A percentile compares a stretch with the other conserved stretches of the same genome.
These are phyloP conservation scores for Drosophila fungiperda DNA, from an alignment of 2,888 invertebrate genomes.

Conservation along the genomic window DNA sequence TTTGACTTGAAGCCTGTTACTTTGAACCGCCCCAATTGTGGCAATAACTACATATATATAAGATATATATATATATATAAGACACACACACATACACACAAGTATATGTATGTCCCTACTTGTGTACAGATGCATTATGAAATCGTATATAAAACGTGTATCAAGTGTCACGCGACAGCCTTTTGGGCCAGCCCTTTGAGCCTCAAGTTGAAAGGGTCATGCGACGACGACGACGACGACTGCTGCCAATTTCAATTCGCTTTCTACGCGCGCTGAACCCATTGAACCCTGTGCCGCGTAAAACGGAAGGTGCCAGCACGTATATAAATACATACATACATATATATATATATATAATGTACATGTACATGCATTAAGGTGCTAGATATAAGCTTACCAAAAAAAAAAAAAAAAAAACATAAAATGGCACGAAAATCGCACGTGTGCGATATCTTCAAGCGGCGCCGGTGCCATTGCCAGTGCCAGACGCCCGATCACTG, in stretches of 20 bases:
- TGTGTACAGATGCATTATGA: constrained; percentile 42
- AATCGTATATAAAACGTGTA: constrained; percentile 50
- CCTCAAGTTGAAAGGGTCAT: constrained; percentile 64
- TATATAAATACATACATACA: not conserved
- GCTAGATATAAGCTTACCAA: not conserved
- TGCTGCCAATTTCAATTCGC: constrained; percentile 61
- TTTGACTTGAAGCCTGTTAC: constrained; percentile 68
- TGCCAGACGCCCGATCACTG: constrained; percentile 75
- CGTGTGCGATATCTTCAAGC: constrained; percentile 70
- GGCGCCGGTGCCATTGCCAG: constrained; percentile 71
- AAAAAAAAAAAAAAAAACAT: constrained; percentile 34
- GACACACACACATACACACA: not conserved
- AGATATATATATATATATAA: not conserved
- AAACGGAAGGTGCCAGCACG: constrained; percentile 31
- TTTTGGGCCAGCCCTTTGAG: constrained; percentile 28
- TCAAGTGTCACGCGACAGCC: constrained; percentile 72
- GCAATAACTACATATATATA: constrained; percentile 24
- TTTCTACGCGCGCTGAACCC: constrained; percentile 56
- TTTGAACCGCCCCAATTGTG: constrained; percentile 80
- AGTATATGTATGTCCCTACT: constrained; percentile 4
- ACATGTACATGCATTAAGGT: constrained; percentile 7
- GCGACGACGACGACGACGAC: constrained; percentile 4
- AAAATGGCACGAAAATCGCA: constrained; percentile 80
- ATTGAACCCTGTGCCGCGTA: constrained; percentile 48
- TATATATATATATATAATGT: not conserved